Evolutionary conservation across 2,888 invertebrate genomes (phyloP).

Genomic region (Chymomyza procnemis): DNA sequence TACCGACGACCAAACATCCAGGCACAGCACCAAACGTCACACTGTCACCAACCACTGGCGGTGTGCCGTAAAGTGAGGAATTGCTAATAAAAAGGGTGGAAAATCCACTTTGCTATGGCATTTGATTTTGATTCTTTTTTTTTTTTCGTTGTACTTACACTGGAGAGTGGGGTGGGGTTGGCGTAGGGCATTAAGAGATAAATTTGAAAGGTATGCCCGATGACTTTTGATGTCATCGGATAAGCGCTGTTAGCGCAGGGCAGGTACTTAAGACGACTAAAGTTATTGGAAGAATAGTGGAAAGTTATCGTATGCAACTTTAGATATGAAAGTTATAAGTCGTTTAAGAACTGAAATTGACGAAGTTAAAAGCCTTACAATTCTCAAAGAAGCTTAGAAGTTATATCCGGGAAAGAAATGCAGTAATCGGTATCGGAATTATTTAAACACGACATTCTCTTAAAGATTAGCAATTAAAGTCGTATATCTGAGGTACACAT

Average conservation of each 20-base stretch:
- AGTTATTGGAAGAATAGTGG: not conserved
- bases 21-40: conserved; percentile 12
- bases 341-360: not conserved
- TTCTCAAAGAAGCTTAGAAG: too few species aligned
- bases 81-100: conserved; percentile 75
- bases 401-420: too few species aligned
- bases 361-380: not conserved
- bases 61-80: conserved; percentile 42
- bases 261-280: not conserved
- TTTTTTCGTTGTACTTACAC: conserved; percentile 25
- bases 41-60: not conserved
- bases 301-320: not conserved
- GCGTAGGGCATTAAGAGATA: conserved; percentile 17
- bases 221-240: conserved; percentile 67
- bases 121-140: conserved; percentile 72
- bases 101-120: conserved; percentile 75
- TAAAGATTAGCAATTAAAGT: too few species aligned
- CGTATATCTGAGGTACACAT: too few species aligned
- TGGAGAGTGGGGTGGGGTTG: conserved; percentile 9
- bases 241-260: conserved; percentile 30
- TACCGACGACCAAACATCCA: conserved; percentile 45
- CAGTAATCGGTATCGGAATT: too few species aligned
- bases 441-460: too few species aligned
- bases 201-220: conserved; percentile 27
- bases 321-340: conserved; percentile 9